Evolutionary conservation across 2,888 invertebrate genomes (phyloP).

Genomic region (Atrina japonica): DNA sequence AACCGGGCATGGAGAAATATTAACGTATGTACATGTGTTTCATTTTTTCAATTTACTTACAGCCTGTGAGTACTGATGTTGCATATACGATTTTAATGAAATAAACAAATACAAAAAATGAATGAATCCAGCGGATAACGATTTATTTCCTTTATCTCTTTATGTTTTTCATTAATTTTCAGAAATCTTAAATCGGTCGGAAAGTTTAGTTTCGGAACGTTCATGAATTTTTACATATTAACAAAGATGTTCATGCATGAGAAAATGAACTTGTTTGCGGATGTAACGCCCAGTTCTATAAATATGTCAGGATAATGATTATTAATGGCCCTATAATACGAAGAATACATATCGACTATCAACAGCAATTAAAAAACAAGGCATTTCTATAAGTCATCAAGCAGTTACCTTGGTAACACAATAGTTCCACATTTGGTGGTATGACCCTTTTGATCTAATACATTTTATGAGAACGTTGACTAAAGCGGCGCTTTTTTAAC

Average conservation of each 20-base stretch:
- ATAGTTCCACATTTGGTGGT: slow-evolving; percentile 37
- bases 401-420: slow-evolving; percentile 41
- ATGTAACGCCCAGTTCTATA: slow-evolving; percentile 35
- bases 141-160: too few species aligned
- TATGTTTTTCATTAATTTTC: not conserved
- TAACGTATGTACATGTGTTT: too few species aligned
- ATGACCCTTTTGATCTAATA: slow-evolving; percentile 35
- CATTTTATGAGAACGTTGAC: slow-evolving; percentile 27
- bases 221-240: not conserved
- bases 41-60: too few species aligned
- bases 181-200: too few species aligned
- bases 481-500: slow-evolving; percentile 4
- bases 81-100: too few species aligned
- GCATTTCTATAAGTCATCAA: slow-evolving; percentile 42
- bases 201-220: too few species aligned
- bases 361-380: slow-evolving; percentile 40
- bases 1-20: too few species aligned
- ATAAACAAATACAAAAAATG: too few species aligned
- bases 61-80: too few species aligned
- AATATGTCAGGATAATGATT: slow-evolving; percentile 41
- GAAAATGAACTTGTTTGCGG: not conserved
- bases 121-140: too few species aligned
- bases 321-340: slow-evolving; percentile 39
- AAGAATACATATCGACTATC: slow-evolving; percentile 38
- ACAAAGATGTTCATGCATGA: slow-evolving; percentile 12